Evolutionary conservation across 2,797 vertebrate species (phyloP).

Genomic region (Atherinosoma microstoma): DNA sequence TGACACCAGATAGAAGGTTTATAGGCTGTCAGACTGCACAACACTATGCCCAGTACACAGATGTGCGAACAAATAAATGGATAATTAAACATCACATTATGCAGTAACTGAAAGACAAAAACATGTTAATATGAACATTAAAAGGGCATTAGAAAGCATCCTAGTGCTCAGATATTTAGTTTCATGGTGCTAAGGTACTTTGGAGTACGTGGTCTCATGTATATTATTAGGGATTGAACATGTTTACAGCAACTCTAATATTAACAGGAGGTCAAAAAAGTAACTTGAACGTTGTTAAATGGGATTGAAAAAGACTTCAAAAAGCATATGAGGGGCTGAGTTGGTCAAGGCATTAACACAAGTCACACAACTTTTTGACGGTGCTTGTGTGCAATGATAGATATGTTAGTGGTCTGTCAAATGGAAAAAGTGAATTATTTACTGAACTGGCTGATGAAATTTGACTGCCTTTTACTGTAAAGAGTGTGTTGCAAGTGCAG

Average conservation of each 20-base stretch:
- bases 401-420: slow-evolving; percentile 19
- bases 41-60: slow-evolving; percentile 12
- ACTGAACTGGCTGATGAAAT: slow-evolving; percentile 48
- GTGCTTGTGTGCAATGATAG: slow-evolving; percentile 10
- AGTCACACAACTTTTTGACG: slow-evolving; percentile 25
- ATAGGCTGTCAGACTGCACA: slow-evolving; percentile 36
- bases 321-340: slow-evolving; percentile 55
- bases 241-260: slow-evolving; percentile 74
- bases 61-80: slow-evolving; percentile 5
- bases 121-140: neutral
- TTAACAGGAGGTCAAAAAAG: slow-evolving; percentile 67
- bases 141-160: slow-evolving; percentile 25
- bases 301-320: slow-evolving; percentile 60
- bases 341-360: slow-evolving; percentile 21
- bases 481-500: slow-evolving; percentile 72
- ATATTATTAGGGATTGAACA: slow-evolving; percentile 70
- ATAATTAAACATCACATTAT: slow-evolving; percentile 8
- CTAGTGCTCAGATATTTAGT: slow-evolving; percentile 34
- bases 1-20: slow-evolving; percentile 55
- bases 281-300: slow-evolving; percentile 72
- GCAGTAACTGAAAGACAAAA: neutral
- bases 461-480: slow-evolving; percentile 65
- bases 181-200: slow-evolving; percentile 46
- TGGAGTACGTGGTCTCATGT: slow-evolving; percentile 34
- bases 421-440: slow-evolving; percentile 46